Evolutionary conservation across 2,888 invertebrate genomes (phyloP).

Genomic region (Dolichopus griseipennis): DNA sequence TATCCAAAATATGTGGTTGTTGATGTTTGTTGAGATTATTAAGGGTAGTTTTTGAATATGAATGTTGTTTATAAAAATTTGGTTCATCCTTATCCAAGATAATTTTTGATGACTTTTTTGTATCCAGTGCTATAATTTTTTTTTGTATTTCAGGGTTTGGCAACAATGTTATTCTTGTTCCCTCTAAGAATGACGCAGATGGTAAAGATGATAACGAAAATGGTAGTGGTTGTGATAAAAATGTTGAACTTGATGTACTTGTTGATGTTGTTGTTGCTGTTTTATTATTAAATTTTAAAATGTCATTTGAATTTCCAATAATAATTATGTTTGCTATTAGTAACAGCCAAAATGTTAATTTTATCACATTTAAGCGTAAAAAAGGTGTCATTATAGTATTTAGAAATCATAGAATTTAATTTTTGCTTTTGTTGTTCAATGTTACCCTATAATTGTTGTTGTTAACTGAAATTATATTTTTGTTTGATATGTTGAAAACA

Average conservation of each 20-base stretch:
- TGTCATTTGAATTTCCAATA: constrained; percentile 14
- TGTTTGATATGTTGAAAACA: too few relatives aligned
- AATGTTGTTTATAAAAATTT: too few relatives aligned
- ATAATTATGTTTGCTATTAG: constrained; percentile 13
- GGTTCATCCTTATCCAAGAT: too few relatives aligned
- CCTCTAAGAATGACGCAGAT: background rate
- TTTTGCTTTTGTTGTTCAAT: background rate
- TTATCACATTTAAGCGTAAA: constrained; percentile 18
- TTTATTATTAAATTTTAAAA: background rate
- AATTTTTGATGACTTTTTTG: too few relatives aligned
- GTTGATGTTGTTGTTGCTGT: constrained; percentile 2
- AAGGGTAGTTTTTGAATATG: too few relatives aligned
- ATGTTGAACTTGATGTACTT: constrained; percentile 10
- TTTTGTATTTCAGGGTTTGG: too few relatives aligned
- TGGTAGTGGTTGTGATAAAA: constrained; percentile 11
- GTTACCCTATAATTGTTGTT: too few relatives aligned
- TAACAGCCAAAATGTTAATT: constrained; percentile 17
- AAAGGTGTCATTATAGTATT: constrained; percentile 21
- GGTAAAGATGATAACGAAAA: constrained; percentile 11
- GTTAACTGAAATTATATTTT: too few relatives aligned
- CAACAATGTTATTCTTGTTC: too few relatives aligned
- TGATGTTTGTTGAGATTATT: too few relatives aligned
- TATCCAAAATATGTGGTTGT: too few relatives aligned
- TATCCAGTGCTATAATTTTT: too few relatives aligned
- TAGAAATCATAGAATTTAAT: background rate